These are phyloP conservation scores for Otolemur garnettii DNA, from an alignment of 2,113 vertebrate species.

Conservation along the genomic window DNA sequence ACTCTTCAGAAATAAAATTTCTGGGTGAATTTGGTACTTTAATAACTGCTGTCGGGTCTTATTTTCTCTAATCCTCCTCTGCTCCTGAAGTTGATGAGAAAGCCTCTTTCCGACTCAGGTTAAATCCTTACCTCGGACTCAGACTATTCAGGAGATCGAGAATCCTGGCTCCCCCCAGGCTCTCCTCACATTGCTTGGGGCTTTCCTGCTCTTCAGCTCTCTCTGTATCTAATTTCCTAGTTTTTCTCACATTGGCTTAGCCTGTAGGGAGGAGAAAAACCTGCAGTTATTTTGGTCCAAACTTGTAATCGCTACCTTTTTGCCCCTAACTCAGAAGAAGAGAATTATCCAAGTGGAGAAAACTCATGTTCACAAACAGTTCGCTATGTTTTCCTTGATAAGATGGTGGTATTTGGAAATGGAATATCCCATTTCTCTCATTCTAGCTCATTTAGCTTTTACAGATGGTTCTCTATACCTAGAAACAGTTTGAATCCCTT, in stretches of 20 bases:
- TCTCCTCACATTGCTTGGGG: neutral
- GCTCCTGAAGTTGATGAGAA: neutral
- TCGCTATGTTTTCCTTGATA: too few relatives aligned
- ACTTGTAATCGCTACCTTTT: neutral
- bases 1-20: neutral
- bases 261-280: neutral
- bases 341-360: neutral
- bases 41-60: neutral
- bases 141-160: neutral
- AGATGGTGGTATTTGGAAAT: neutral
- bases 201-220: neutral
- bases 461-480: neutral
- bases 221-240: fast-evolving
- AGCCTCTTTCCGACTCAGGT: neutral
- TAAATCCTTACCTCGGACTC: neutral
- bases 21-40: neutral
- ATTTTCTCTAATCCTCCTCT: neutral
- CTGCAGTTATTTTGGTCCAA: fast-evolving
- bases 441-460: neutral
- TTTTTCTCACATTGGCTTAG: neutral
- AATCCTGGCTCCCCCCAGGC: too few relatives aligned
- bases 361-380: neutral
- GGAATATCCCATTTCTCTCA: neutral
- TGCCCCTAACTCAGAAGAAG: neutral
- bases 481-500: neutral